Base-by-base conservation (phyloP, 2,888 invertebrate species). In the Mantis religiosa region DNA sequence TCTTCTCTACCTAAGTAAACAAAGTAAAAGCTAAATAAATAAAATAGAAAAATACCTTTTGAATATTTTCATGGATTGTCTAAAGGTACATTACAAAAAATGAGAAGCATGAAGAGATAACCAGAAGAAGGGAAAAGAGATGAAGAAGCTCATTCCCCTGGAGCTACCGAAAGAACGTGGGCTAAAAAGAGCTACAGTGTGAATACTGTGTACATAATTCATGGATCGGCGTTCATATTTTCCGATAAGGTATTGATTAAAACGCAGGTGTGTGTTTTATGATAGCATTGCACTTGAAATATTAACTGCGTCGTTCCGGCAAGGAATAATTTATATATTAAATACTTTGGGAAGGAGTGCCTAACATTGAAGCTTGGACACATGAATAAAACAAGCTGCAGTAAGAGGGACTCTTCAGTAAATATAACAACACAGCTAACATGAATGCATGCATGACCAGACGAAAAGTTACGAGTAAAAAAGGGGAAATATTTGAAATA, bases 381-480 rank as follows among this genome's bases (percentile, higher is more conserved):
- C 28, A 86, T 86, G 86, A 86, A 86, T 86, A 86, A 86, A 86
- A 86, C 86, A 86, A 28, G n/a, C 8, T 27, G 28, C 20, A 71
- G 54, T 20, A 86, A 86, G 71, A 86, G 54, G 14, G 54, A 71
- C 20, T 71, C 54, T 71, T 71, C 84, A 84, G 84, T 84, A 84
- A 86, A 86, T 54, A 86, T 86, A 86, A 86, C 86, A 86, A 86
- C 86, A 84, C 88, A 85, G 34, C 85, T 34, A 82, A 34, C 85
- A 88, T 88, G 88, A 88, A 88, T 88, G 88, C 88, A 88, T 88
- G 88, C 88, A 88, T 88, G 82, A 85, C 71, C 85, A 85, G 85
- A 88, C 88, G 85, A 87, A 89, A 89, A 89, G 89, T 87, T 89
- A 89, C 84, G 83, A 86, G 89, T 41, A 84, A 89, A 89, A 88